A percentile compares a stretch with the other conserved stretches of the same genome.
Conservation (phyloP, 2,113 vertebrate genomes). For the Bubo bubo region DNA sequence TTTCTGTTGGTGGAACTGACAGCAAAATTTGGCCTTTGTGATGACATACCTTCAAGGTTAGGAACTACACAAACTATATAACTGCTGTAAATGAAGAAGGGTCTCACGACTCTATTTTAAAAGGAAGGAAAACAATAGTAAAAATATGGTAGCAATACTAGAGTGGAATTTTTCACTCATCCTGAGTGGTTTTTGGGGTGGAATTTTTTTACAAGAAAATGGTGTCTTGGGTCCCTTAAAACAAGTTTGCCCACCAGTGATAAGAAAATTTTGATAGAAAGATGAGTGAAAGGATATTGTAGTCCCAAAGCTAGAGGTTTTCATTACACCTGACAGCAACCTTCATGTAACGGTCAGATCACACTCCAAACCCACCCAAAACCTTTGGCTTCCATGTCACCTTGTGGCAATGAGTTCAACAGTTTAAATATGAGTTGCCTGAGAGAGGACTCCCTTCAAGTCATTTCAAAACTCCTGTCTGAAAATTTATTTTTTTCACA, state of each 20-base stretch:
- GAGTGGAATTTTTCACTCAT: not conserved
- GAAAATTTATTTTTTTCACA: not conserved
- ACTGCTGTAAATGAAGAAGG: not conserved
- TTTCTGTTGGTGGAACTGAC: not conserved
- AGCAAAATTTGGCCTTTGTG: not conserved
- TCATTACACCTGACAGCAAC: not conserved
- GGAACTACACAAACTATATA: not conserved
- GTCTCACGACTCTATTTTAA: fast-evolving
- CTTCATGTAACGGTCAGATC: not conserved
- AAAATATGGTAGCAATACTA: not conserved
- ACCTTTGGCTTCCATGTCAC: not conserved
- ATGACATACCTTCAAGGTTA: not conserved
- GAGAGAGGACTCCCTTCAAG: not conserved
- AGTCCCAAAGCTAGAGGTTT: not conserved
- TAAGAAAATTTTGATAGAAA: not conserved
- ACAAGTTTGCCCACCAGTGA: fast-evolving
- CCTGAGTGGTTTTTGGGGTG: no score
- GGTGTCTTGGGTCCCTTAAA: not conserved
- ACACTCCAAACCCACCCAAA: not conserved
- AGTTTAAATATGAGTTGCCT: not conserved
- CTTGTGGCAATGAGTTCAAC: not conserved
- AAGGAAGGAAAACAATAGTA: not conserved
- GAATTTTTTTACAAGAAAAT: not conserved
- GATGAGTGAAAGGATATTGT: not conserved
- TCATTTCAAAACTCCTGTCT: not conserved